phyloP scores from a whole-genome alignment of 2,888 invertebrate species.

The Peribatodes rhomboidaria region DNA sequence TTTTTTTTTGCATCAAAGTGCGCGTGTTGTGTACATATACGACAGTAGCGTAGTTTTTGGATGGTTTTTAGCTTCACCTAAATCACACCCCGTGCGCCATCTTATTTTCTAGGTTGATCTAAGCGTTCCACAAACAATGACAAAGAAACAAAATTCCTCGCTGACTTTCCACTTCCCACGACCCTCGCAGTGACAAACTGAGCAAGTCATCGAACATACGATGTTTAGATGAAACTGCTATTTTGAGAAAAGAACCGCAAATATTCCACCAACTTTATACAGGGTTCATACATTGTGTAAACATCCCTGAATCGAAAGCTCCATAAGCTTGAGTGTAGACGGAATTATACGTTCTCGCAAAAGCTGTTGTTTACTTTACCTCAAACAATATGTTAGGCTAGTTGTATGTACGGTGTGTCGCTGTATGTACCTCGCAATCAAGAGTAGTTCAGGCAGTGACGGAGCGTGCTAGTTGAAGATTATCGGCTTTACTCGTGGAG shows the following conservation, averaged over 20 bases:
- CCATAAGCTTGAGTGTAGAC: conserved; percentile 21
- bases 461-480: conserved; percentile 44
- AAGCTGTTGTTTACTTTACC: conserved; percentile 30
- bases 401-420: not conserved
- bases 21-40: too few species aligned
- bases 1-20: too few species aligned
- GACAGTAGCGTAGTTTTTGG: too few species aligned
- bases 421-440: conserved; percentile 31
- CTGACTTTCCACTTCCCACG: conserved; percentile 8
- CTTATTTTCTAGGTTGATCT: too few species aligned
- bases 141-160: conserved; percentile 24
- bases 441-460: conserved; percentile 39
- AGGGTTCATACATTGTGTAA: conserved; percentile 9
- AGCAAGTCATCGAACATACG: conserved; percentile 33
- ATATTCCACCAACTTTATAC: conserved; percentile 17
- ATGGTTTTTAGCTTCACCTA: too few species aligned
- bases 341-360: conserved; percentile 15
- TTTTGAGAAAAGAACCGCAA: conserved; percentile 13
- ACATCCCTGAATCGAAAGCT: conserved; percentile 18
- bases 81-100: too few species aligned
- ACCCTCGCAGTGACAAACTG: conserved; percentile 15
- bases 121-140: conserved; percentile 8
- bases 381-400: conserved; percentile 7
- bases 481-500: conserved; percentile 53
- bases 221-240: conserved; percentile 32